These are phyloP conservation scores for Poeciliopsis retropinna DNA, from an alignment of 2,113 vertebrate genomes.

Conservation along the genomic window DNA sequence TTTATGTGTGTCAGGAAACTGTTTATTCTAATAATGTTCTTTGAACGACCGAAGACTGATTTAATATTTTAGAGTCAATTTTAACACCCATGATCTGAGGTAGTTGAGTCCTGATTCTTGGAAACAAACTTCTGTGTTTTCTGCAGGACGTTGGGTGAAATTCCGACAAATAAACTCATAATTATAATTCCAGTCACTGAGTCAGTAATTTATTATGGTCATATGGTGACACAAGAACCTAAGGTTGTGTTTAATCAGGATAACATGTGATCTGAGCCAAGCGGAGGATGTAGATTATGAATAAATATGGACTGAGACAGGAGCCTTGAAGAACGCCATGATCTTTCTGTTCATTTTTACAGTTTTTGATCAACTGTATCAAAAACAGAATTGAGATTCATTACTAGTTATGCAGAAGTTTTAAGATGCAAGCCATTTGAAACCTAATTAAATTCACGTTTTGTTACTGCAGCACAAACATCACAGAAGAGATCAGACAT, in stretches of 20 bases:
- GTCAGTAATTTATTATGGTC: neutral
- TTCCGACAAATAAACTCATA: neutral
- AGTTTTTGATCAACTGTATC: neutral
- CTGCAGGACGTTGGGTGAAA: neutral
- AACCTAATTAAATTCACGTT: no score
- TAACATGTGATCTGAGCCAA: neutral
- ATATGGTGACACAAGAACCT: neutral
- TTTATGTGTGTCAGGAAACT: no score
- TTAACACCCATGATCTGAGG: no score
- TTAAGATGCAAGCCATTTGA: no score
- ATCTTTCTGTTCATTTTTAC: neutral
- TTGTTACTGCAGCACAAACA: no score
- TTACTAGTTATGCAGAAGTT: no score
- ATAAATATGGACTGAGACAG: neutral
- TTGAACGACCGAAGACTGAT: neutral
- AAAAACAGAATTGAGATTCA: no score
- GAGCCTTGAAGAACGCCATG: neutral
- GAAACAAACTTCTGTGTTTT: neutral
- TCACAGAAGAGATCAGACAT: no score
- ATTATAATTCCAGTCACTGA: no score
- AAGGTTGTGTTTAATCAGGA: neutral
- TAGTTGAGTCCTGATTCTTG: no score
- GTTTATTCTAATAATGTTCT: no score
- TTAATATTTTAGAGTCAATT: neutral
- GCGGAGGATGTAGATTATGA: neutral